Evolutionary conservation across 2,797 vertebrate species (phyloP), one percentile per base, ranked within the genome.

Genomic region (Scolopax bukidnonensis): DNA sequence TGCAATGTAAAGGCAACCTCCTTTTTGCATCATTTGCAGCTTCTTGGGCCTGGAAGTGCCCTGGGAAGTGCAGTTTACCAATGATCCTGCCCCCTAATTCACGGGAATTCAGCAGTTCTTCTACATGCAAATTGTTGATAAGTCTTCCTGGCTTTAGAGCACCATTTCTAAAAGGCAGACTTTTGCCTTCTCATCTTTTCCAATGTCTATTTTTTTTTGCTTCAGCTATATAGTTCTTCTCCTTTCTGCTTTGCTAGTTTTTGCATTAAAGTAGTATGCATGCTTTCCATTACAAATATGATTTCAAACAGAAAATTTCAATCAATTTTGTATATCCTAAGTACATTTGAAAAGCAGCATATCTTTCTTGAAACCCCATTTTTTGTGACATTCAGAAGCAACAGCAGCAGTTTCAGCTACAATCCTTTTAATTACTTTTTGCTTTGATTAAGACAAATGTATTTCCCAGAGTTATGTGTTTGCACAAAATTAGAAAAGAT

Each of bases 361-460:
- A 50, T 36, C 33, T 94, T 3, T 1, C 64, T 80, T 83, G 79
- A 92, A 95, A 89, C 70, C 33, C 32, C 40, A 40, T 81, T 88
- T 94, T 94, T 61, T 84, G 50, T 68, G 69, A 79, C 77, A 51
- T 81, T 84, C 54, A 54, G 59, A 67, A 87, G 65, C 73, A 86
- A 71, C 50, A 73, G 38, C 56, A 86, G 85, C 69, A 47, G 27
- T 90, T 94, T 85, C 1, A 1, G 50, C 54, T 84, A 78, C 57
- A 78, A 47, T 43, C 38, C 10, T 94, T 95, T 88, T 93, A 95
- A 95, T 95, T 87, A 78, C 24, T 90, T 88, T 95, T 91, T 80
- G 14, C 80, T 88, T 80, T 77, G 51, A 95, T 91, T 92, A 85
- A 89, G 84, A 85, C 24, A 80, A 92, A 94, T 93, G 74, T 83